Evolutionary conservation across 2,888 invertebrate genomes (phyloP), one percentile per base, ranked within the genome.

Genomic region (Diadegma fenestrale): DNA sequence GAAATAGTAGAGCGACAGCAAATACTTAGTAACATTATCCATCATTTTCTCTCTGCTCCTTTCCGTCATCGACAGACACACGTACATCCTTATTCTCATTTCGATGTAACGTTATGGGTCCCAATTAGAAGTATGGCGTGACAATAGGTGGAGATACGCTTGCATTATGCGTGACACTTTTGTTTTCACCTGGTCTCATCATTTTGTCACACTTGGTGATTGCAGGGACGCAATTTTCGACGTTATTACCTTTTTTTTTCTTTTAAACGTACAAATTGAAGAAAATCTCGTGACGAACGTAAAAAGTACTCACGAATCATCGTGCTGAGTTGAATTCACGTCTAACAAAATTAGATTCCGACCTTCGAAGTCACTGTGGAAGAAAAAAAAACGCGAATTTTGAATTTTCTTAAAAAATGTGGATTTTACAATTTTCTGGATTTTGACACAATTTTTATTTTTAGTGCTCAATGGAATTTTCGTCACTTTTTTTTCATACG

Each of bases 151-250:
- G 82, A 83, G 86, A 86, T 78, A 83, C 82, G 86, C 66, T 89
- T 90, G 89, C 85, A 87, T 88, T 89, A 88, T 82, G 88, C 87
- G 89, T 85, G 90, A 89, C 90, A 91, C 91, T 91, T 88, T 91
- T 90, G 88, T 92, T 92, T 92, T 92, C 91, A 90, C 91, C 88
- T 76, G 78, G 82, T 73, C 88, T 86, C 88, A 88, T 89, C 86
- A 88, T 89, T 87, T 85, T 86, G 91, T 91, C 88, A 91, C 90
- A 91, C 89, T 88, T 77, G 22, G 80, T 88, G 87, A 87, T 37
- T 89, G 68, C 90, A 90, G 91, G 90, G 89, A 89, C 89, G 90
- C 88, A 89, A 64, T 73, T 63, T 26, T 37, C 22, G 12, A n/a
- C 66, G 22, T n/a, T 30, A 14, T 22, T 41, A 14, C 8, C 14